Percentiles rank a stretch among this genome's conserved stretches.
phyloP scores from a whole-genome alignment of 2,888 invertebrate species.

The Pachydiplax longipennis region DNA sequence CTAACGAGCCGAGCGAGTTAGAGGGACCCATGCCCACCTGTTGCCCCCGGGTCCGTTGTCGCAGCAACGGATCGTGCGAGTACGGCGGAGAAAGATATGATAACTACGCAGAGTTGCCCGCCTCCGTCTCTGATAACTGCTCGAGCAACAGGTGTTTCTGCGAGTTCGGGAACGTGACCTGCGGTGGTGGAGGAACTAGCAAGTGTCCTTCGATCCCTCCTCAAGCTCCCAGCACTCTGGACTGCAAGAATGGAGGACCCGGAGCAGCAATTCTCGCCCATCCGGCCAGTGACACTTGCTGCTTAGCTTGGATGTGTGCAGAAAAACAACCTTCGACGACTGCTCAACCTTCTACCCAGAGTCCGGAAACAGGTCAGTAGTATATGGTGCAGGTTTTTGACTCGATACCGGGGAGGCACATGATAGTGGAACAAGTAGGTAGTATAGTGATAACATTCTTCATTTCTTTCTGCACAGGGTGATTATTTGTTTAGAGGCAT shows the following conservation, averaged over 20 bases:
- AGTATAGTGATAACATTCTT: background rate
- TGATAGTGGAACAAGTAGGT: background rate
- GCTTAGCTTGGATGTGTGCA: constrained; percentile 76
- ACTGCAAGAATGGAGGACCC: constrained; percentile 68
- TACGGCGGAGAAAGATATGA: constrained; percentile 68
- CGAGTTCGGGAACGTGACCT: constrained; percentile 85
- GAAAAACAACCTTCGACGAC: constrained; percentile 34
- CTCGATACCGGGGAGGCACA: background rate
- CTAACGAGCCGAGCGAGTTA: constrained; percentile 65
- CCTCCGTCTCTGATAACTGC: constrained; percentile 70
- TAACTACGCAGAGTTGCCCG: constrained; percentile 77
- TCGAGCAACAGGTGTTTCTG: constrained; percentile 88
- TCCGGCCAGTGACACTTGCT: constrained; percentile 80
- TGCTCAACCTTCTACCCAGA: background rate
- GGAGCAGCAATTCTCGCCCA: constrained; percentile 71
- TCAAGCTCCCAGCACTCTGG: constrained; percentile 75
- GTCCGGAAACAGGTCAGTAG: background rate
- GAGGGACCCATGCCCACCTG: constrained; percentile 77
- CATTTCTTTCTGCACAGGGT: background rate
- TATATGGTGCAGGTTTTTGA: background rate
- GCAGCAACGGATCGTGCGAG: constrained; percentile 82
- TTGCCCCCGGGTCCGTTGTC: constrained; percentile 81
- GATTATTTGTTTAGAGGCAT: background rate
- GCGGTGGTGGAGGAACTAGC: constrained; percentile 68
- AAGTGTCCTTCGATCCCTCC: constrained; percentile 78